These are phyloP conservation scores for Opisthocomus hoazin DNA, from an alignment of 2,113 vertebrate genomes.

Conservation along the genomic window DNA sequence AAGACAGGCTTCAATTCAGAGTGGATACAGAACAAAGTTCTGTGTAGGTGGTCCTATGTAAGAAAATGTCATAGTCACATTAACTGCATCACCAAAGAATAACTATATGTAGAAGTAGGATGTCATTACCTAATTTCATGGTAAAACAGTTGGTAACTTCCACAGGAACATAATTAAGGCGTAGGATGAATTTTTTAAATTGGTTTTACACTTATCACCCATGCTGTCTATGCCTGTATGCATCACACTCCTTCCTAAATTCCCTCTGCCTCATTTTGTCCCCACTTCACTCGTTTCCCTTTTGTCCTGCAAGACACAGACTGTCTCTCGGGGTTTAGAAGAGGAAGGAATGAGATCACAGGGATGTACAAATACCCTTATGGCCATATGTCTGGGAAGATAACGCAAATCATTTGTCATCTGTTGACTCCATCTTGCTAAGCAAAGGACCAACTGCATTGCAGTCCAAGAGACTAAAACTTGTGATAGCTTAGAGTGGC, in stretches of 20 bases:
- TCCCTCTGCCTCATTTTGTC: neutral
- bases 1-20: neutral
- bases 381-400: neutral
- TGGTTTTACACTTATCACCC: neutral
- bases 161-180: neutral
- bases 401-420: neutral
- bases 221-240: neutral
- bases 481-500: neutral
- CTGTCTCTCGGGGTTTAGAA: neutral
- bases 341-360: neutral
- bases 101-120: neutral
- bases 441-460: neutral
- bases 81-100: neutral
- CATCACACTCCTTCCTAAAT: neutral
- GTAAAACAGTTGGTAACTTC: neutral
- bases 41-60: neutral
- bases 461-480: neutral
- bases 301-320: neutral
- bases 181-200: neutral
- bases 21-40: neutral
- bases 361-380: neutral
- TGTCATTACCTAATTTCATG: neutral
- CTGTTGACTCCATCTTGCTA: neutral
- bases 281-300: neutral
- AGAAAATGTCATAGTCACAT: neutral